Percentiles rank a stretch among this genome's conserved stretches.
phyloP scores from a whole-genome alignment of 2,113 vertebrate species.

The Piaya cayana region DNA sequence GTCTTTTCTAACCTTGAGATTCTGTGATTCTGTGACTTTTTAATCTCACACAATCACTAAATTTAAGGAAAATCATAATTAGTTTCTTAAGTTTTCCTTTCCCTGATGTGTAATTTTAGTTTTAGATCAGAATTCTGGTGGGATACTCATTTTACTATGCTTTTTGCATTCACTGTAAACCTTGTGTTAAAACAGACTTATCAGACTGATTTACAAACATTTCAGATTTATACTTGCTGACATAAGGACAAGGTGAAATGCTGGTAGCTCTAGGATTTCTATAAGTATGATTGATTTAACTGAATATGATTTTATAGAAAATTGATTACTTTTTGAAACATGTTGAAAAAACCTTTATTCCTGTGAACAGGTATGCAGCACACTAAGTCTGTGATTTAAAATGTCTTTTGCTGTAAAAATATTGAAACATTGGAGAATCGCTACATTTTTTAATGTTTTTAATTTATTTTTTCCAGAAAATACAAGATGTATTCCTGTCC shows the following conservation, averaged over 20 bases:
- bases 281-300: neutral
- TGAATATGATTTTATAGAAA: neutral
- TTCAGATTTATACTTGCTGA: neutral
- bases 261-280: neutral
- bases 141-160: neutral
- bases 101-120: neutral
- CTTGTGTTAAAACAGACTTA: neutral
- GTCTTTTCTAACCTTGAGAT: no score
- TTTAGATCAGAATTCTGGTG: neutral
- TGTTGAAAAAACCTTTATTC: neutral
- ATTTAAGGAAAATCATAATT: neutral
- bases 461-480: neutral
- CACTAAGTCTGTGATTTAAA: neutral
- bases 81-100: neutral
- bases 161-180: neutral
- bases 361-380: neutral
- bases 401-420: neutral
- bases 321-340: neutral
- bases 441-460: neutral
- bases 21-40: no score
- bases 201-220: neutral
- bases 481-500: neutral
- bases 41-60: neutral
- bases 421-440: neutral
- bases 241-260: neutral